Base-by-base conservation (phyloP, 2,113 vertebrate genomes). In the Anguilla japonica region DNA sequence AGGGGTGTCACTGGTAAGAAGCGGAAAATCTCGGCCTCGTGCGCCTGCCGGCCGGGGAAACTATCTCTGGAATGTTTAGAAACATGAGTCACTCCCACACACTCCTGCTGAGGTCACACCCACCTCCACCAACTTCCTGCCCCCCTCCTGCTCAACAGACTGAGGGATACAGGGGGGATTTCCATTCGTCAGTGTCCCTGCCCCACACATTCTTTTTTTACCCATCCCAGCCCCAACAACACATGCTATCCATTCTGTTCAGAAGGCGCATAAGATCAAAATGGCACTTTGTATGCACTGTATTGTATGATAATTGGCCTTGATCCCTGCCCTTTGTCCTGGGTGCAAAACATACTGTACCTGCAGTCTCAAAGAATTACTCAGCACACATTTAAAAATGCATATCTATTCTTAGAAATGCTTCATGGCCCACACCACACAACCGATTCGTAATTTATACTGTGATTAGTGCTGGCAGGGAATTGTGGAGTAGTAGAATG, bases 1-100 rank as follows among this genome's bases (percentile, higher is more conserved):
- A 22, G 5, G 22, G 43, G 57, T 13, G 60, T 14, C 22, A 75
- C 71, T n/a, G 71, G 26, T 13, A 26, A 34, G n/a, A 7, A 29
- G 7, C 14, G 91, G 91, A 92, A 93, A 86, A 84, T 91, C 82
- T 91, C 90, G 91, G 89, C 81, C 81, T 50, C 71, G 87, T 86
- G 85, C 34, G 0, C 79, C 87, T 89, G 87, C 60, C 0, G 81
- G 63, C 89, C 75, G 34, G 60, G 14, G 85, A 91, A 93, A 93
- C 89, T 93, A 94, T 92, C 90, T 75, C 56, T 89, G 93, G 94
- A 95, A 95, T 95, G 91, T 92, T 90, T 79, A 85, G 81, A 87
- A 85, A 87, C 90, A 88, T 89, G 88, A 94, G 91, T 93, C 92
- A 93, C 91, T 93, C 92, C 91, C 92, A 91, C 89, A 92, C 63